Evolutionary conservation across 35 echinoderm and acorn worm species (phyloP).

Genomic region (Apostichopus parvimensis): DNA sequence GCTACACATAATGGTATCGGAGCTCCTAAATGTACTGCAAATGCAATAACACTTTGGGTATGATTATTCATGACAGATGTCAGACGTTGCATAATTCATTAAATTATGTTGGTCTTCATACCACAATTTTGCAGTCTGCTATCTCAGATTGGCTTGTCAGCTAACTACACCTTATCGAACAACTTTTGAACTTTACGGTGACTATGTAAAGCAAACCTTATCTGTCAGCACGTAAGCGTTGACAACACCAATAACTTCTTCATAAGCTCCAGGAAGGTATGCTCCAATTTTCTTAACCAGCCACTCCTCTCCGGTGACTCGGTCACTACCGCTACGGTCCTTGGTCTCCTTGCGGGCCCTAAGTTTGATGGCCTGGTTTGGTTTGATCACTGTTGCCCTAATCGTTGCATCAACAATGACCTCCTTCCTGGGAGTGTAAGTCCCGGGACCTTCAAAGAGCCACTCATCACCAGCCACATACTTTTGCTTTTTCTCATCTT

Average conservation of each 20-base stretch:
- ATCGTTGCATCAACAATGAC: slow-evolving; percentile 91
- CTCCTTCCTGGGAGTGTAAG: slow-evolving; percentile 96
- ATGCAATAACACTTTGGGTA: no score
- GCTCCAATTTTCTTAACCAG: slow-evolving; percentile 94
- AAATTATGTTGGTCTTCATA: no score
- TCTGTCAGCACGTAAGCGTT: slow-evolving; percentile 97
- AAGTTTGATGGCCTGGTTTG: slow-evolving; percentile 98
- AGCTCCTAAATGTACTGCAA: no score
- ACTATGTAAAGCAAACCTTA: slow-evolving; percentile 64
- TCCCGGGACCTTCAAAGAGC: slow-evolving; percentile 98
- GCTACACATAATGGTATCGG: no score
- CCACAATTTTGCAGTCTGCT: no score
- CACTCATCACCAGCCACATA: slow-evolving; percentile 95
- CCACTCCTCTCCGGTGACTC: slow-evolving; percentile 98
- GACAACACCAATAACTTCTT: slow-evolving; percentile 92
- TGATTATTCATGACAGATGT: no score
- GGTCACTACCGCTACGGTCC: slow-evolving; percentile 61
- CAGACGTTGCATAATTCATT: background rate
- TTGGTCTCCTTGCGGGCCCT: slow-evolving; percentile 81
- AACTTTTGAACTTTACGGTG: background rate
- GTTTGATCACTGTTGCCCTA: slow-evolving; percentile 90
- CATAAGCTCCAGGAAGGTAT: slow-evolving; percentile 95
- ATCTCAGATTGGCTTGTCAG: no score
- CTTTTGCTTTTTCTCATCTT: slow-evolving; percentile 71
- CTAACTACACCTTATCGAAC: no score